Evolutionary conservation across 2,888 invertebrate genomes (phyloP).

Genomic region (Luffia ferchaultella): DNA sequence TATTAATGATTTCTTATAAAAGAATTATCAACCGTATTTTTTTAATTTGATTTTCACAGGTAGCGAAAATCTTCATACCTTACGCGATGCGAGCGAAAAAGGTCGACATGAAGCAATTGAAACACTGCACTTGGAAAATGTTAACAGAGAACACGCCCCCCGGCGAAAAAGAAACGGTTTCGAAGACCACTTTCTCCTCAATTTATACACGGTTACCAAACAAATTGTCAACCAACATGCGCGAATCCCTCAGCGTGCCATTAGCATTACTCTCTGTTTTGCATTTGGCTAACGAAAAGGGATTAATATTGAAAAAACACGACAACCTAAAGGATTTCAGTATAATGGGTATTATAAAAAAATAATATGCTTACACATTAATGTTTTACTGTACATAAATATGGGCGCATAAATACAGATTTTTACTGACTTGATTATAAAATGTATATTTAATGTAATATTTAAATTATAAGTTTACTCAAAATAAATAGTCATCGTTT

Average conservation of each 20-base stretch:
- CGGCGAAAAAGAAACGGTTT: conserved; percentile 38
- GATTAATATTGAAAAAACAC: conserved; percentile 60
- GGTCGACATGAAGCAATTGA: conserved; percentile 85
- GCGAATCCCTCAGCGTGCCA: conserved; percentile 77
- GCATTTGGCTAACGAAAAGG: conserved; percentile 86
- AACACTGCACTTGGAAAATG: conserved; percentile 76
- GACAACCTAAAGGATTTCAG: conserved; percentile 61
- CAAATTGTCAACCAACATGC: conserved; percentile 67
- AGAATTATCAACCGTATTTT: no score
- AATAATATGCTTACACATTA: conserved; percentile 11
- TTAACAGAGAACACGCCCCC: conserved; percentile 44
- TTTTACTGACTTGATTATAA: no score
- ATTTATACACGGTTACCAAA: conserved; percentile 67
- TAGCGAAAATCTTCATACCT: conserved; percentile 76
- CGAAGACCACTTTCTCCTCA: conserved; percentile 57
- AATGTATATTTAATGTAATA: no score
- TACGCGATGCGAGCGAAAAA: conserved; percentile 87
- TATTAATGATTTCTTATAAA: no score
- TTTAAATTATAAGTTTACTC: no score
- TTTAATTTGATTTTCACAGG: conserved; percentile 39
- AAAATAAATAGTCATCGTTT: no score
- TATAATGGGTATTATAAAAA: conserved; percentile 43
- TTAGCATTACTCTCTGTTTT: conserved; percentile 82
- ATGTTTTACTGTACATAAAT: no score
- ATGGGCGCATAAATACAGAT: no score